Evolutionary conservation across 1,140 invertebrate species (phyloP), one percentile per base, ranked within the genome.

Genomic region (Caenorhabditis tropicalis): DNA sequence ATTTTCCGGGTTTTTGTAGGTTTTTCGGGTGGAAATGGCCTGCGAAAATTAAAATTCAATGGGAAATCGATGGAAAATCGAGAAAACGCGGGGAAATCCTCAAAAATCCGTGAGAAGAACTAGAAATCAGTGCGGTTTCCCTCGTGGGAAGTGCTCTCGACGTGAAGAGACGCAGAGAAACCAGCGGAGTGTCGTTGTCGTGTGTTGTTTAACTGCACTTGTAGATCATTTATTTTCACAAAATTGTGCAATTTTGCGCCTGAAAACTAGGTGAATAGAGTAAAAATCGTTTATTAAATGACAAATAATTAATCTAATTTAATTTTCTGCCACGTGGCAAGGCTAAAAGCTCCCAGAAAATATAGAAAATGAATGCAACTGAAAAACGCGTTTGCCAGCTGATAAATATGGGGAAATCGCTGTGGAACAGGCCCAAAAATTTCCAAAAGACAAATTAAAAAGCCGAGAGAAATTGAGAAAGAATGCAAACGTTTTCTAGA

Each of bases 401-500:
- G 82, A 81, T 51, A 84, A 56, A 84, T 48, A 49, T 84, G 70
- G 15, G 82, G 82, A 24, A 79, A 84, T 24, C 39, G 7, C 27
- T 74, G 36, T 16, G 21, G 36, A 12, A 7, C 19, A 0, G 46
- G 39, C 3, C 49, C 65, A 16, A 33, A 56, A 16, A 58, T 12
- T 24, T 79, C 48, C n/a, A 74, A 33, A 21, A 81, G 10, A 65
- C 82, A 84, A 48, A 84, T 53, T 0, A 36, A 1, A 31, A 51
- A 48, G n/a, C 82, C 82, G 36, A 51, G 1, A 0, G 24, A 21
- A 51, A 29, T 51, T 12, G 48, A 33, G 1, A 51, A 2, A 36
- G 53, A 51, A 3, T 43, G 36, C 4, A 15, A 9, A 6, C 9
- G 12, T 27, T 46, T 74, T 74, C n/a, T 43, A 0, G 36, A 0